phyloP scores from a whole-genome alignment of 1,140 invertebrate genomes.

The Pemphigus obesinymphae region DNA sequence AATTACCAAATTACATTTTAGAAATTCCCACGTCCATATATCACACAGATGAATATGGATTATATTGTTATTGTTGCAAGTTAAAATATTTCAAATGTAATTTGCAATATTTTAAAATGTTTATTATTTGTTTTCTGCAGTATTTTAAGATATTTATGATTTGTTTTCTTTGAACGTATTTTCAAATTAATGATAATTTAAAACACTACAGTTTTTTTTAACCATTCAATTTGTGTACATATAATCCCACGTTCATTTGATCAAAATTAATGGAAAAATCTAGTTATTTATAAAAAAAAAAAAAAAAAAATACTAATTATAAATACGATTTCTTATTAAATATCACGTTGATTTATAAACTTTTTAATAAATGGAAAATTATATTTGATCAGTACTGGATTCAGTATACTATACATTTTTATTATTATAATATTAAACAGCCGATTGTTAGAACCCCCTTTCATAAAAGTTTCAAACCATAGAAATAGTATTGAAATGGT shows the following conservation, averaged over 20 bases:
- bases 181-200: constrained; percentile 1
- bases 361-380: constrained; percentile 24
- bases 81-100: too few species aligned
- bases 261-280: not conserved
- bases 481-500: constrained; percentile 21
- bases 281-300: not conserved
- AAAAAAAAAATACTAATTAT: constrained; percentile 21
- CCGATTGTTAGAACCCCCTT: constrained; percentile 13
- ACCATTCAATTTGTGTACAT: not conserved
- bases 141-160: not conserved
- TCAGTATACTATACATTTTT: not conserved
- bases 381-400: too few species aligned
- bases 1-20: too few species aligned
- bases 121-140: too few species aligned
- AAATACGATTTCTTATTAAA: constrained; percentile 15
- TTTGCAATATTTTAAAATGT: too few species aligned
- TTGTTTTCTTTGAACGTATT: not conserved
- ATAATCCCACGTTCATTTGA: not conserved
- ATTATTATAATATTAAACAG: constrained; percentile 16
- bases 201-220: not conserved
- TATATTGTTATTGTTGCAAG: too few species aligned
- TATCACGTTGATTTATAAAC: constrained; percentile 20
- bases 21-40: too few species aligned
- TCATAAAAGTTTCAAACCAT: constrained; percentile 9
- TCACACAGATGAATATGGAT: too few species aligned